Evolutionary conservation across 2,888 invertebrate genomes (phyloP).

Genomic region (Trisateles emortualis): DNA sequence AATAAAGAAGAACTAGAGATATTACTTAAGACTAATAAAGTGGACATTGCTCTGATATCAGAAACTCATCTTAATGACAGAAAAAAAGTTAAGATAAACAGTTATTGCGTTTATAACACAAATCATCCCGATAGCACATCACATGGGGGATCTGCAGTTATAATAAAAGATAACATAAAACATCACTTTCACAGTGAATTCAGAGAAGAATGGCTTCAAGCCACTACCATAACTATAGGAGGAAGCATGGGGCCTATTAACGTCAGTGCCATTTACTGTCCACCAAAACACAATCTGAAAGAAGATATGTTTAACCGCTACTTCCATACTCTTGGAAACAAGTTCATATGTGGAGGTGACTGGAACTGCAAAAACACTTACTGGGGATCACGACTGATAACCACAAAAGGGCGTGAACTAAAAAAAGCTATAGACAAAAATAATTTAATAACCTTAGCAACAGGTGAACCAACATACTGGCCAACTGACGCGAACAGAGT

Average conservation of each 20-base stretch:
- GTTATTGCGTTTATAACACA: neutral
- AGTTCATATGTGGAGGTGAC: neutral
- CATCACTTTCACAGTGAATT: neutral
- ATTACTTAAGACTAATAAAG: neutral
- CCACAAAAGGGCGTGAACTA: neutral
- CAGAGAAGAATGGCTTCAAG: neutral
- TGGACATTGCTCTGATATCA: neutral
- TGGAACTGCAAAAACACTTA: neutral
- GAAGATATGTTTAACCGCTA: neutral
- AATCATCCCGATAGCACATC: neutral
- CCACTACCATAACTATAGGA: neutral
- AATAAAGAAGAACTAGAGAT: neutral
- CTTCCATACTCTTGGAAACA: neutral
- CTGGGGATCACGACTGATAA: too few species aligned
- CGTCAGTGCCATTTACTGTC: neutral
- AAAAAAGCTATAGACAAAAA: too few species aligned
- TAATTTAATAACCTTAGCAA: neutral
- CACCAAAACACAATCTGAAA: neutral
- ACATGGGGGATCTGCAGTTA: neutral
- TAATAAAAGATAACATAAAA: neutral
- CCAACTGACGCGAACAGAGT: too few species aligned
- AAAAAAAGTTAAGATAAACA: neutral
- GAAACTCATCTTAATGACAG: neutral
- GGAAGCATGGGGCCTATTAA: neutral
- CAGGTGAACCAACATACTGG: neutral